These are phyloP conservation scores for Drosophila subobscura DNA, from an alignment of 1,140 invertebrate species.

Conservation along the genomic window DNA sequence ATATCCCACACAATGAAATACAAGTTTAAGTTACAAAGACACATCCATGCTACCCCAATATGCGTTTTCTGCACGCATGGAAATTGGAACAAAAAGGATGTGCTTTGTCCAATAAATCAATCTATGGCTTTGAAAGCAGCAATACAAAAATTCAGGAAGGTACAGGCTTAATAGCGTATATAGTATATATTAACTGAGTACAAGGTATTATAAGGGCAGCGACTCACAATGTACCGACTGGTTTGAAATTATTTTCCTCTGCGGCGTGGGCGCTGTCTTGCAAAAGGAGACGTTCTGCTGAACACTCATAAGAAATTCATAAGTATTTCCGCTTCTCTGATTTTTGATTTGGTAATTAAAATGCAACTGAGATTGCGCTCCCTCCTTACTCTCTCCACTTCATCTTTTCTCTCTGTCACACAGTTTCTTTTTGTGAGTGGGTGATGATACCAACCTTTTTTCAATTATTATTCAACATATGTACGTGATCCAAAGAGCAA, in stretches of 20 bases:
- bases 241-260: constrained; percentile 28
- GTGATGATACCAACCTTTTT: constrained; percentile 35
- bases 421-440: constrained; percentile 17
- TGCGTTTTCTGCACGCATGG: too few relatives aligned
- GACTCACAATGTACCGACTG: too few relatives aligned
- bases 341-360: constrained; percentile 81
- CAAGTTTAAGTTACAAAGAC: too few relatives aligned
- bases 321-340: constrained; percentile 79
- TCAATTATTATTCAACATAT: constrained; percentile 6
- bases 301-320: constrained; percentile 76
- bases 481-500: constrained; percentile 1
- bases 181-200: too few relatives aligned
- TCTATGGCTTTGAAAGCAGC: too few relatives aligned
- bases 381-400: neutral
- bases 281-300: constrained; percentile 31
- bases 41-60: too few relatives aligned
- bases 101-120: too few relatives aligned
- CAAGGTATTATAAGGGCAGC: too few relatives aligned
- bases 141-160: too few relatives aligned
- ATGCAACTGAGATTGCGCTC: constrained; percentile 76
- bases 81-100: too few relatives aligned
- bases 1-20: too few relatives aligned
- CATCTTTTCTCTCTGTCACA: constrained; percentile 5
- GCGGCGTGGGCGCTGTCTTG: constrained; percentile 37
- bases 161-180: too few relatives aligned